Evolutionary conservation across 2,113 vertebrate genomes (phyloP).

Genomic region (Solea solea): DNA sequence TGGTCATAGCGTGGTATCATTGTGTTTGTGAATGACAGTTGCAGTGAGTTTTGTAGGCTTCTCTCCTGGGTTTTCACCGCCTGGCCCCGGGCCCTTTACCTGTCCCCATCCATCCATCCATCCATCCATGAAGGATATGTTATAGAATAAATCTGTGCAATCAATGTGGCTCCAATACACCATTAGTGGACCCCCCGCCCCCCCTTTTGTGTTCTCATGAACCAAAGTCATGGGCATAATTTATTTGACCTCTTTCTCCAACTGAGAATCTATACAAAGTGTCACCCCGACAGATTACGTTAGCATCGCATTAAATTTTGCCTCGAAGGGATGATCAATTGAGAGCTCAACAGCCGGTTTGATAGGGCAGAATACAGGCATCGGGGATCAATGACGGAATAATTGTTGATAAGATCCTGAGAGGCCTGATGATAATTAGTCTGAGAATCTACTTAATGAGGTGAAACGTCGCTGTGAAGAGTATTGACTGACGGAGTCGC

Average conservation of each 20-base stretch:
- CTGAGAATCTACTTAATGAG: conserved; percentile 77
- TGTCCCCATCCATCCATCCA: background rate
- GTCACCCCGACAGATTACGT: conserved; percentile 69
- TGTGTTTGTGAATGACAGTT: too few species aligned
- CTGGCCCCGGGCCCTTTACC: too few species aligned
- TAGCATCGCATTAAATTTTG: conserved; percentile 64
- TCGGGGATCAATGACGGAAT: conserved; percentile 79
- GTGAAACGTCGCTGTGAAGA: conserved; percentile 65
- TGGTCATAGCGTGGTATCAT: too few species aligned
- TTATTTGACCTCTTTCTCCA: conserved; percentile 66
- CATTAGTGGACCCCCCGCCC: background rate
- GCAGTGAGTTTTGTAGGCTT: too few species aligned
- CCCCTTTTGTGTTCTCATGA: conserved; percentile 50
- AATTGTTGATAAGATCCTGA: conserved; percentile 81
- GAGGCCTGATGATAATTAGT: conserved; percentile 81
- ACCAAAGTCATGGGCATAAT: conserved; percentile 68
- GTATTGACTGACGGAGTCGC: conserved; percentile 72
- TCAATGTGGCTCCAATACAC: conserved; percentile 10
- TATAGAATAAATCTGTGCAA: conserved; percentile 14
- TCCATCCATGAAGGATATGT: background rate
- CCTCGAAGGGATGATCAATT: conserved; percentile 78
- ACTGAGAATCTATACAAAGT: conserved; percentile 61
- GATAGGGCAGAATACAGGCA: conserved; percentile 73
- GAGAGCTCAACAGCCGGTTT: conserved; percentile 71
- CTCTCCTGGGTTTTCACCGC: too few species aligned